A percentile compares a stretch with the other conserved stretches of the same genome.
These are phyloP conservation scores for Littorina saxatilis DNA, from an alignment of 1,140 invertebrate genomes.

Conservation along the genomic window DNA sequence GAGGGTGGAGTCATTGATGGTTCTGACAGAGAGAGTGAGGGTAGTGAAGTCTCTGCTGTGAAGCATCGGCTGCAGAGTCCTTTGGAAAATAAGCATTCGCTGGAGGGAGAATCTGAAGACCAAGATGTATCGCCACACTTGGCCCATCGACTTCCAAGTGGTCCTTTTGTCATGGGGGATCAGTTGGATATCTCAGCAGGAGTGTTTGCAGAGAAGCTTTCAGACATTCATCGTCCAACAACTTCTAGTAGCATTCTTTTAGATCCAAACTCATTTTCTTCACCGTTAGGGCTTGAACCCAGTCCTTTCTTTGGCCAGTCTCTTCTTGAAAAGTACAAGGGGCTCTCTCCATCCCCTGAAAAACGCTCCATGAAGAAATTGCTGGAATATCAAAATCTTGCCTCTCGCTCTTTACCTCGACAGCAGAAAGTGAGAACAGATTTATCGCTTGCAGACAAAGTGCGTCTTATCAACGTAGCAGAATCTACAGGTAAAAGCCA, in stretches of 20 bases:
- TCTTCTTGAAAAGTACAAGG: slow-evolving; percentile 16
- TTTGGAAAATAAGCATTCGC: neutral
- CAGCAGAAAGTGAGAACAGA: slow-evolving; percentile 39
- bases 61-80: neutral
- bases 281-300: slow-evolving; percentile 11
- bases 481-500: slow-evolving; percentile 41
- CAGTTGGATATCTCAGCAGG: slow-evolving; percentile 26
- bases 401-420: neutral
- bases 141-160: slow-evolving; percentile 9
- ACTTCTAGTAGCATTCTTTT: neutral
- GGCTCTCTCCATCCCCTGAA: neutral
- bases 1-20: neutral
- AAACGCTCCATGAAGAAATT: neutral
- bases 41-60: neutral
- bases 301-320: neutral
- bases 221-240: neutral
- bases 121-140: neutral
- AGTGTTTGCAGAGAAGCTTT: neutral
- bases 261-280: neutral
- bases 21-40: neutral
- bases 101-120: neutral
- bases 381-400: neutral
- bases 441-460: slow-evolving; percentile 32
- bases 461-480: slow-evolving; percentile 34
- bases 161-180: slow-evolving; percentile 21